Conservation (phyloP, 2,888 invertebrate species). For the Heterodera filipjevi region DNA sequence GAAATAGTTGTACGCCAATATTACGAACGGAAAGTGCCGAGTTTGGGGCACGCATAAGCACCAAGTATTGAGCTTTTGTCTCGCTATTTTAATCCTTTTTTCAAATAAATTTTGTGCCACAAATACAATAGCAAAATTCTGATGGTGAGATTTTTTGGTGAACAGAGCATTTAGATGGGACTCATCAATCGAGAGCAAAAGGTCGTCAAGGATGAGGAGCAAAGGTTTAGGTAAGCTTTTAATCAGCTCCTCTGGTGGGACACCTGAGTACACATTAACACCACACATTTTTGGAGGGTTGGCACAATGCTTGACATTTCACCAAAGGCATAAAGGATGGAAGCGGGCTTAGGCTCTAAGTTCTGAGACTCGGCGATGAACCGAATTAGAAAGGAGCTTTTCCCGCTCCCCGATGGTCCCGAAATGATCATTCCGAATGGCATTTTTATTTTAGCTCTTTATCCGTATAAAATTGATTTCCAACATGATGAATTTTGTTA, state of each 20-base stretch:
- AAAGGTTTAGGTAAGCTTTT: conserved; percentile 11
- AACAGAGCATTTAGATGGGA: conserved; percentile 27
- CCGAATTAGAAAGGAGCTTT: conserved; percentile 1
- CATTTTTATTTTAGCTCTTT: conserved; percentile 21
- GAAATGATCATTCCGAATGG: conserved; percentile 25
- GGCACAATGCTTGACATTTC: conserved; percentile 21
- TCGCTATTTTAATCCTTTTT: conserved; percentile 30
- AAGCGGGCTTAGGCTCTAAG: neutral
- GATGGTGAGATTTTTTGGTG: conserved; percentile 38
- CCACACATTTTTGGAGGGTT: conserved; percentile 32
- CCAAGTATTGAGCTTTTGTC: conserved; percentile 35
- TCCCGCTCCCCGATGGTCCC: conserved; percentile 11
- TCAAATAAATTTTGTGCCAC: conserved; percentile 38
- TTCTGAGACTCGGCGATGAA: conserved; percentile 11
- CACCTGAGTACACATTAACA: conserved; percentile 23
- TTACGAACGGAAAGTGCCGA: conserved; percentile 23
- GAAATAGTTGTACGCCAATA: conserved; percentile 35
- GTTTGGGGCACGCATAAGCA: conserved; percentile 35
- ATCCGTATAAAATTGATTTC: conserved; percentile 10
- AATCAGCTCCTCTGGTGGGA: conserved; percentile 32
- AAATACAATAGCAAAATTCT: conserved; percentile 33
- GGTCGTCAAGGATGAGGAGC: conserved; percentile 33
- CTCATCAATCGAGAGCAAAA: conserved; percentile 31
- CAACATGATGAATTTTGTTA: neutral
- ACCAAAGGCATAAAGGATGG: conserved; percentile 26